These are phyloP conservation scores for Asarcornis scutulata DNA, from an alignment of 2,113 vertebrate genomes.

Conservation along the genomic window DNA sequence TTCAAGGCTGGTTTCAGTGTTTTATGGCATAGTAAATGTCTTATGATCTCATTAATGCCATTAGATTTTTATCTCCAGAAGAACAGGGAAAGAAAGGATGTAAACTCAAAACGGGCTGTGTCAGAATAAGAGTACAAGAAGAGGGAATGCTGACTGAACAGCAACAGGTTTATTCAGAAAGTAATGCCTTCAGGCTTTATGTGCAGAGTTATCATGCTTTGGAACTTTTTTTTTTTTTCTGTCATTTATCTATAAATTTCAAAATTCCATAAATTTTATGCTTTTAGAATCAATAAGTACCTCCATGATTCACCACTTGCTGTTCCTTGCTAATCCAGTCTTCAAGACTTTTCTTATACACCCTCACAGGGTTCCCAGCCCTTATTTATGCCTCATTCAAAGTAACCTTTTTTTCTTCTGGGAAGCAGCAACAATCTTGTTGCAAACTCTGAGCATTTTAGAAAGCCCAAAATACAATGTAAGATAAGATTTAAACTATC, in stretches of 20 bases:
- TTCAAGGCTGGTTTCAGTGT: not conserved
- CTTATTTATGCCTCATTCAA: not conserved
- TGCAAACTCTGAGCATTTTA: not conserved
- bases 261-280: not conserved
- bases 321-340: not conserved
- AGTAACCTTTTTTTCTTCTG: not conserved
- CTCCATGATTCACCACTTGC: not conserved
- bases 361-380: accelerated
- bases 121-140: not conserved
- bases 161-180: not conserved
- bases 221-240: not conserved
- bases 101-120: not conserved
- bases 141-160: accelerated
- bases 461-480: not conserved
- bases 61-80: not conserved
- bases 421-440: not conserved
- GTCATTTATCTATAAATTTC: not conserved
- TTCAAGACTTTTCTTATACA: not conserved
- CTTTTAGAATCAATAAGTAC: not conserved
- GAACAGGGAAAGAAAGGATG: not conserved
- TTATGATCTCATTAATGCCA: not conserved
- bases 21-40: constrained; percentile 8
- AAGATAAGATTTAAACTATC: not conserved
- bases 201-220: not conserved
- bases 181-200: not conserved